Evolutionary conservation across 2,113 vertebrate species (phyloP).

Genomic region (Ramphastos sulfuratus): DNA sequence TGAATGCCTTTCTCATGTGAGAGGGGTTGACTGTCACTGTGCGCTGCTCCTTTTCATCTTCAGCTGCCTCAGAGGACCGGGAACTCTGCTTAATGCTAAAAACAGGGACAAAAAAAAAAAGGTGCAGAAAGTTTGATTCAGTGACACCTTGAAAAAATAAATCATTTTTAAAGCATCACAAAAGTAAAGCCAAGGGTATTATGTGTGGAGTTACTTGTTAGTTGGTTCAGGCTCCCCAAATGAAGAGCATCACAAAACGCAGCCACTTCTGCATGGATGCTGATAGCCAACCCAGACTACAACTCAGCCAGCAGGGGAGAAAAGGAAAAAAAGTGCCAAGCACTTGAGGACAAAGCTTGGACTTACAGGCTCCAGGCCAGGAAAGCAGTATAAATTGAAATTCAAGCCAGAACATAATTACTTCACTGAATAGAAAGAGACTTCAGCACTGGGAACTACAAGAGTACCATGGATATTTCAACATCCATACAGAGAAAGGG

Average conservation of each 20-base stretch:
- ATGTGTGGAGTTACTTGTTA: not conserved
- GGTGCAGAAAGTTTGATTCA: not conserved
- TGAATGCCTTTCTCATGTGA: slow-evolving; percentile 95
- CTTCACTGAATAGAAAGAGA: not conserved
- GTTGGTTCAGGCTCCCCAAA: not conserved
- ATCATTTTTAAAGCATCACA: not conserved
- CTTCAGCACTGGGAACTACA: not conserved
- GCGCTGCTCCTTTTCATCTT: slow-evolving; percentile 82
- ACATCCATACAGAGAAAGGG: not conserved
- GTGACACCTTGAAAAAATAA: not conserved
- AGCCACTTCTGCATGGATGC: not conserved
- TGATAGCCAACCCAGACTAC: slow-evolving; percentile 7
- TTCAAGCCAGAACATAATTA: slow-evolving; percentile 34
- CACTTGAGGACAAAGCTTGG: slow-evolving; percentile 36
- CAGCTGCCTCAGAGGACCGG: slow-evolving; percentile 73
- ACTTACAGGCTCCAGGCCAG: slow-evolving; percentile 29
- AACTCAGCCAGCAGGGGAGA: not conserved
- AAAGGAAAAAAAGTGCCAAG: slow-evolving; percentile 20
- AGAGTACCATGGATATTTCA: not conserved
- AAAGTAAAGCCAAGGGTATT: not conserved
- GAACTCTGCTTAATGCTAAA: slow-evolving; percentile 73
- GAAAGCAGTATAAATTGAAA: slow-evolving; percentile 14
- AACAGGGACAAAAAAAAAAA: slow-evolving; percentile 6
- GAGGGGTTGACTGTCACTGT: slow-evolving; percentile 85
- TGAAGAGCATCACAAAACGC: not conserved